Evolutionary conservation across 2,113 vertebrate species (phyloP).

Genomic region (Paramormyrops kingsleyae): DNA sequence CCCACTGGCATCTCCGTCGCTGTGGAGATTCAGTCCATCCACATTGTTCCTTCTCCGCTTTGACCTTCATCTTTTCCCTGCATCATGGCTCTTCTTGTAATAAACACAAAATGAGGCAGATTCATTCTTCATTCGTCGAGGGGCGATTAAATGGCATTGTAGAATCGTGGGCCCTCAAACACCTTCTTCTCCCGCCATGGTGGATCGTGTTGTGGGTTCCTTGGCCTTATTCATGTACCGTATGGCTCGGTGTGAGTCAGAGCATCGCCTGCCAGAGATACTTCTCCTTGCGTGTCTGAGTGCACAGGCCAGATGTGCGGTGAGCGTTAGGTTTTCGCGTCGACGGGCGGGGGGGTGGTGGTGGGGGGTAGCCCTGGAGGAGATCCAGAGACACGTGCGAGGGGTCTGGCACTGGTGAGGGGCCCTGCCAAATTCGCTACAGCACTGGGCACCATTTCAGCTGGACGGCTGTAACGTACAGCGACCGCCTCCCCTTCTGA

Average conservation of each 20-base stretch:
- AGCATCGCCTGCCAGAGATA: background rate
- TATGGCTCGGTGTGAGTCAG: background rate
- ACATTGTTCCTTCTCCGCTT: background rate
- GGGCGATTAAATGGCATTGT: background rate
- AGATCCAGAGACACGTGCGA: slow-evolving; percentile 2
- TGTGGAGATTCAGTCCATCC: background rate
- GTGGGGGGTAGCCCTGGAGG: background rate
- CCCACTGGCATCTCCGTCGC: background rate
- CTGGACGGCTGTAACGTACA: background rate
- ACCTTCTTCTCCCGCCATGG: background rate
- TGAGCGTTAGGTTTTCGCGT: background rate
- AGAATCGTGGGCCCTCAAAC: background rate
- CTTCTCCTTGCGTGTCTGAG: background rate
- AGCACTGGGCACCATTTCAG: background rate
- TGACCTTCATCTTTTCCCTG: background rate
- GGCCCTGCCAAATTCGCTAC: slow-evolving; percentile 5
- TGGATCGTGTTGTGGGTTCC: background rate
- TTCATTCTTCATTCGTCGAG: background rate
- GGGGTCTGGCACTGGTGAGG: background rate
- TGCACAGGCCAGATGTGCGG: background rate
- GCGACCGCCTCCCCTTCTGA: background rate
- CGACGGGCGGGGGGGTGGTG: too few species aligned
- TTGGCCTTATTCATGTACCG: background rate
- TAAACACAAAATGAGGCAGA: background rate
- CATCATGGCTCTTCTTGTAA: background rate